Percentiles rank a stretch among this genome's conserved stretches.
Evolutionary conservation across 1,140 invertebrate species (phyloP).

Genomic region (Glomeris maerens): DNA sequence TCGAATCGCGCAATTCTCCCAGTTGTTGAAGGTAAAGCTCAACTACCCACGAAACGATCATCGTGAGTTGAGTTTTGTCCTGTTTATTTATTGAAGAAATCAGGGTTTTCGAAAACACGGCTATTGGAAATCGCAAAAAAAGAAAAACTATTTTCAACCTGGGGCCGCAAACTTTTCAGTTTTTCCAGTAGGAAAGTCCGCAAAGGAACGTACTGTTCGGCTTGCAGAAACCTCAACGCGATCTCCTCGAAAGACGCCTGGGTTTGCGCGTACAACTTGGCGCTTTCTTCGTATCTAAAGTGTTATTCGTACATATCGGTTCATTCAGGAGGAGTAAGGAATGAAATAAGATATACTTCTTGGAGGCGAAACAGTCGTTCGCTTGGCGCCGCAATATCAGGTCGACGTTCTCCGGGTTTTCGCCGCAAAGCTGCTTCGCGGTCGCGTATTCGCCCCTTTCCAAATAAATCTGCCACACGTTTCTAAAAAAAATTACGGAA

Average conservation of each 20-base stretch:
- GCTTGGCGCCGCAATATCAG: constrained; percentile 77
- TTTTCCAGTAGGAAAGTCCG: constrained; percentile 63
- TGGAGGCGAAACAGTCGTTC: constrained; percentile 64
- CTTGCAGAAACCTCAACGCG: constrained; percentile 77
- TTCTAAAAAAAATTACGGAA: constrained; percentile 21
- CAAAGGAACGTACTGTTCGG: constrained; percentile 64
- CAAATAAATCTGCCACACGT: constrained; percentile 55
- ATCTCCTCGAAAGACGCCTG: constrained; percentile 88
- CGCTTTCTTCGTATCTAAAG: constrained; percentile 60
- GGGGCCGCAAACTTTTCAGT: constrained; percentile 22
- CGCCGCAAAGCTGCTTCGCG: constrained; percentile 63
- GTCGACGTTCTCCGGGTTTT: constrained; percentile 63
- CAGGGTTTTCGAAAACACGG: not conserved
- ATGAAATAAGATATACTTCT: constrained; percentile 39
- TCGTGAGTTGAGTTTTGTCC: constrained; percentile 61
- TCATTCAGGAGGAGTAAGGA: not conserved
- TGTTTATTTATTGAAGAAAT: constrained; percentile 13
- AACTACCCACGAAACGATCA: constrained; percentile 83
- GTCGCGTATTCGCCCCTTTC: constrained; percentile 73
- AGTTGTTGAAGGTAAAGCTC: constrained; percentile 82
- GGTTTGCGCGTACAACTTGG: constrained; percentile 71
- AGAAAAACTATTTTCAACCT: constrained; percentile 18
- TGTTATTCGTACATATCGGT: too few relatives aligned
- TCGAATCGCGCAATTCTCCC: constrained; percentile 47
- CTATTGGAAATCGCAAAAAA: not conserved